Conservation (phyloP, 2,113 vertebrate genomes). For the Thinocorus orbignyianus region DNA sequence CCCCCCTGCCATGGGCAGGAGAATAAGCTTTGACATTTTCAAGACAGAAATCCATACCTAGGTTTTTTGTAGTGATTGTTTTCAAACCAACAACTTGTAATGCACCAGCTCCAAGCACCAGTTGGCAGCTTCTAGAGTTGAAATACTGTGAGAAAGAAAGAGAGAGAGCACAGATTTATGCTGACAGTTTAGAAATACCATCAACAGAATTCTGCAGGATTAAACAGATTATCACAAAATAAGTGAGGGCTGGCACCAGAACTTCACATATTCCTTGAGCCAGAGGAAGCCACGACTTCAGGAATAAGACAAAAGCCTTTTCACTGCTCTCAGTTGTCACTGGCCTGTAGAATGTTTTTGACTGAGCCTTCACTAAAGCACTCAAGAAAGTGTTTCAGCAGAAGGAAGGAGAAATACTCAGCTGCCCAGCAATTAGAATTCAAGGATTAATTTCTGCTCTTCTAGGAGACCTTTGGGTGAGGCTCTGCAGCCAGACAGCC, state of each 20-base stretch:
- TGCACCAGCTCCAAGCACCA: constrained; percentile 95
- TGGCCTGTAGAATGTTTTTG: not conserved
- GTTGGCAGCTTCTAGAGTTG: constrained; percentile 97
- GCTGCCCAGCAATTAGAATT: not conserved
- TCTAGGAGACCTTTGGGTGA: not conserved
- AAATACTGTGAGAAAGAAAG: constrained; percentile 85
- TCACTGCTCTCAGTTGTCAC: not conserved
- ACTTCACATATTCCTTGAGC: not conserved
- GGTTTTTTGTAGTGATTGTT: constrained; percentile 98
- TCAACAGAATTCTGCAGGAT: not conserved
- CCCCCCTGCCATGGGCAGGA: too few species aligned
- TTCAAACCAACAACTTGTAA: constrained; percentile 97
- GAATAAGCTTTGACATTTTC: not conserved
- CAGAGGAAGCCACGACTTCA: not conserved
- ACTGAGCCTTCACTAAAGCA: not conserved
- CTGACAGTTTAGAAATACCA: not conserved
- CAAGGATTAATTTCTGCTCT: not conserved
- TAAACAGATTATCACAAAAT: not conserved
- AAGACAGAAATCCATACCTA: constrained; percentile 79
- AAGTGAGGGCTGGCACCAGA: not conserved
- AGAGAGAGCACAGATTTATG: not conserved
- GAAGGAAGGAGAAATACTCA: not conserved
- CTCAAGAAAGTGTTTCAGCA: not conserved
- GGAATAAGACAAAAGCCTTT: not conserved
- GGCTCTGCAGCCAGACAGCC: not conserved